phyloP scores from a whole-genome alignment of 2,113 vertebrate species.

The Pithys albifrons region DNA sequence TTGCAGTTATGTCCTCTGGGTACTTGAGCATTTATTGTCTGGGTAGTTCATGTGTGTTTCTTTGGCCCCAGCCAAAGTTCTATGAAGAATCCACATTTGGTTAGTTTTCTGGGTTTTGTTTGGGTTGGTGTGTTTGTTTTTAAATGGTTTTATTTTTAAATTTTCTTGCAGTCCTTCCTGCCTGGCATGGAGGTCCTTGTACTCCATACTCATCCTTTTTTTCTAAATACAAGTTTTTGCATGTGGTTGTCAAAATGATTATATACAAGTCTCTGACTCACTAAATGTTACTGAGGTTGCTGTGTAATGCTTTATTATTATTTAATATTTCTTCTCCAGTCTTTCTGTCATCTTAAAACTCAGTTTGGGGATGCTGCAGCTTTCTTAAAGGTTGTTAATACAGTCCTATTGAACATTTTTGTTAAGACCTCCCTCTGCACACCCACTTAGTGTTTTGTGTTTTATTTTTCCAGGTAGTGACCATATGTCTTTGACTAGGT shows the following conservation, averaged over 20 bases:
- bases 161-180: not conserved
- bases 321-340: not conserved
- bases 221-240: not conserved
- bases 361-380: not conserved
- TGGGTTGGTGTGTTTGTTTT: not conserved
- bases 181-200: not conserved
- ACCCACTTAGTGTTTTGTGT: not conserved
- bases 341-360: not conserved
- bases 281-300: not conserved
- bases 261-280: not conserved
- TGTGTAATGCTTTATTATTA: not conserved
- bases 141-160: not conserved
- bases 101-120: not conserved
- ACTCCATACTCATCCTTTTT: not conserved
- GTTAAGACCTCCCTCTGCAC: not conserved
- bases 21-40: not conserved
- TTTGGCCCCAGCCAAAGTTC: not conserved
- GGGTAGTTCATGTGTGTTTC: rapidly evolving
- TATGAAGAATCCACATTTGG: not conserved
- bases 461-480: not conserved
- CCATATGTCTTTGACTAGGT: not conserved
- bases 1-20: not conserved
- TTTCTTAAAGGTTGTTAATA: not conserved
- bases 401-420: not conserved
- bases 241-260: not conserved